phyloP scores from a whole-genome alignment of 2,888 invertebrate species.

The Metacarcinus magister region DNA sequence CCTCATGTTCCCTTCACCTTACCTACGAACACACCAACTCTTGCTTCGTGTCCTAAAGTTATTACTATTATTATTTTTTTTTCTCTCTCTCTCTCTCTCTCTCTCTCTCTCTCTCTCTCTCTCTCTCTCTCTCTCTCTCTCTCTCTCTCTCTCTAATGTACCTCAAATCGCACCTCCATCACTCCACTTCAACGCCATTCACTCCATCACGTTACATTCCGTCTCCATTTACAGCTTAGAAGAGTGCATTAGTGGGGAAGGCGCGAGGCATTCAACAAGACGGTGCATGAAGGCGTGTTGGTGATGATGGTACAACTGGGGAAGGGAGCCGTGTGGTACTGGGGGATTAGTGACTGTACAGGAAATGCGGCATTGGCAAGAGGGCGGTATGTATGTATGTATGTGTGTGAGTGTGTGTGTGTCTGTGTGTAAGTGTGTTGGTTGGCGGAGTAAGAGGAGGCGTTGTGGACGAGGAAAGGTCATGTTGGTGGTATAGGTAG shows the following conservation, averaged over 20 bases:
- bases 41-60: too few relatives aligned
- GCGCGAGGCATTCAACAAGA: neutral
- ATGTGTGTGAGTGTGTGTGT: too few relatives aligned
- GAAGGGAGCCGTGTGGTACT: neutral
- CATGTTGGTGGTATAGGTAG: too few relatives aligned
- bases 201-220: too few relatives aligned
- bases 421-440: neutral
- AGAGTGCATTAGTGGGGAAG: neutral
- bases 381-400: neutral
- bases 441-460: neutral
- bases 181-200: too few relatives aligned
- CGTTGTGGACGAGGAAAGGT: too few relatives aligned
- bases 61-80: neutral
- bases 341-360: neutral
- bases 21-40: too few relatives aligned
- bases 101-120: slow-evolving; percentile 26
- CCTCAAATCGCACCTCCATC: neutral
- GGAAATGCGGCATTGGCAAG: neutral
- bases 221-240: too few relatives aligned
- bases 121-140: slow-evolving; percentile 26
- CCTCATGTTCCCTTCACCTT: neutral
- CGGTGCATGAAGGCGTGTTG: neutral
- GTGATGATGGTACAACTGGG: neutral
- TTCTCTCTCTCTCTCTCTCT: slow-evolving; percentile 26
- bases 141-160: neutral